Percentiles rank a stretch among this genome's conserved stretches.
Conservation (phyloP, 2,888 invertebrate species). For the Automeris io region DNA sequence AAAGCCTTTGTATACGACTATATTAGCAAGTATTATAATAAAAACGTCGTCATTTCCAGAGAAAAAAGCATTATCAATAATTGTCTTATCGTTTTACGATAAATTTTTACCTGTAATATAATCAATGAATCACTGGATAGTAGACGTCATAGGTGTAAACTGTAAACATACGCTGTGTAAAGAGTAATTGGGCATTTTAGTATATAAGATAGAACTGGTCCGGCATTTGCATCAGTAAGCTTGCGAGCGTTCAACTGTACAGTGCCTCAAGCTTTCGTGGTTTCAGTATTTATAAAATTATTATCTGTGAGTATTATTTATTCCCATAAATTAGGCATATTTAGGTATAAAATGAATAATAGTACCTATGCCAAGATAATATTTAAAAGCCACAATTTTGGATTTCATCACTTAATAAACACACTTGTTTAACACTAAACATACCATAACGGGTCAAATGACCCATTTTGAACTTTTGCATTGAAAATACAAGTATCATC, state of each 20-base stretch:
- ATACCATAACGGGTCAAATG: too few species aligned
- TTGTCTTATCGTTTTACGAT: background rate
- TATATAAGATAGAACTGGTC: constrained; percentile 4
- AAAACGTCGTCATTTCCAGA: background rate
- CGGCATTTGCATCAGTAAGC: constrained; percentile 2
- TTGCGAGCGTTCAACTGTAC: background rate
- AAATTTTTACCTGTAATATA: background rate
- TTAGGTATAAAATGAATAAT: too few species aligned
- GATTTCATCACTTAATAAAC: background rate
- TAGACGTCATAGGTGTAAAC: constrained; percentile 5
- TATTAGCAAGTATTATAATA: too few species aligned
- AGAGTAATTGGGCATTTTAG: background rate
- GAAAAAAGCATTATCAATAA: background rate
- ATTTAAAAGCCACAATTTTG: background rate
- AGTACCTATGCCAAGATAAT: background rate
- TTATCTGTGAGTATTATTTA: too few species aligned
- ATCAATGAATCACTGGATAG: background rate
- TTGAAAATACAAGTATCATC: too few species aligned
- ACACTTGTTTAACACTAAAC: background rate
- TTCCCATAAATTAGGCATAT: too few species aligned
- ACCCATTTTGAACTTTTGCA: too few species aligned
- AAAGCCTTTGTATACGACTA: too few species aligned
- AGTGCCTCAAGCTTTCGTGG: background rate
- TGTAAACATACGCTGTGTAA: background rate
- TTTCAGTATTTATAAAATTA: too few species aligned